Conservation (phyloP, 1,140 invertebrate species). For the Elymnias hypermnestra region DNA sequence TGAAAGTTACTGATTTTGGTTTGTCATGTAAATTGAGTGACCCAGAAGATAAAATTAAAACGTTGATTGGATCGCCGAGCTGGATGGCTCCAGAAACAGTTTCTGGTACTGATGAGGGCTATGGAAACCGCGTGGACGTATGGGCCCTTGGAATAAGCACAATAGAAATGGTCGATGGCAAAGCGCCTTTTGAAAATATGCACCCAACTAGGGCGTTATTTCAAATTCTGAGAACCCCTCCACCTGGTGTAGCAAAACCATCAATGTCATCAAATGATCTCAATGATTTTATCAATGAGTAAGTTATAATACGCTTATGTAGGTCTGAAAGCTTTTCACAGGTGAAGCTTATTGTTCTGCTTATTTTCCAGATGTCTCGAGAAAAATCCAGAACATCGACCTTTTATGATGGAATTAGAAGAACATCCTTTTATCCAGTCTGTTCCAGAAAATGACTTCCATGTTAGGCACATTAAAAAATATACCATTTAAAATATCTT, state of each 20-base stretch:
- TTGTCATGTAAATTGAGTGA: constrained; percentile 87
- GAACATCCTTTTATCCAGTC: constrained; percentile 90
- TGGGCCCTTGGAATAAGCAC: constrained; percentile 95
- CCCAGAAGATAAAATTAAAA: constrained; percentile 81
- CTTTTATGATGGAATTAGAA: constrained; percentile 88
- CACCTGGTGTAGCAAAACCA: constrained; percentile 83
- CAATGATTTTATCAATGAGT: constrained; percentile 91
- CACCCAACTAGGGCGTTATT: constrained; percentile 91
- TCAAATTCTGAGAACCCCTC: constrained; percentile 91
- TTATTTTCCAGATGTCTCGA: constrained; percentile 85
- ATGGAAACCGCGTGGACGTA: constrained; percentile 89
- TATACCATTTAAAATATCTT: background rate
- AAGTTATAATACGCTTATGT: constrained; percentile 58
- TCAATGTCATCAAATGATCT: constrained; percentile 88
- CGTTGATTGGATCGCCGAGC: constrained; percentile 90
- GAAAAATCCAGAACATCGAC: constrained; percentile 93
- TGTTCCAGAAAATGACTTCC: constrained; percentile 85
- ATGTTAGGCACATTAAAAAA: constrained; percentile 71
- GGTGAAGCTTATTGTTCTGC: too few relatives aligned
- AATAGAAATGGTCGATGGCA: constrained; percentile 93
- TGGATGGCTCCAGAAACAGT: constrained; percentile 94
- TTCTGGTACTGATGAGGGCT: constrained; percentile 57
- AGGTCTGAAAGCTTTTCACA: too few relatives aligned
- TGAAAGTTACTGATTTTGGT: constrained; percentile 91
- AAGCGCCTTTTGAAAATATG: constrained; percentile 89